Conservation (phyloP, 2,888 invertebrate genomes). For the Oligia strigilis region DNA sequence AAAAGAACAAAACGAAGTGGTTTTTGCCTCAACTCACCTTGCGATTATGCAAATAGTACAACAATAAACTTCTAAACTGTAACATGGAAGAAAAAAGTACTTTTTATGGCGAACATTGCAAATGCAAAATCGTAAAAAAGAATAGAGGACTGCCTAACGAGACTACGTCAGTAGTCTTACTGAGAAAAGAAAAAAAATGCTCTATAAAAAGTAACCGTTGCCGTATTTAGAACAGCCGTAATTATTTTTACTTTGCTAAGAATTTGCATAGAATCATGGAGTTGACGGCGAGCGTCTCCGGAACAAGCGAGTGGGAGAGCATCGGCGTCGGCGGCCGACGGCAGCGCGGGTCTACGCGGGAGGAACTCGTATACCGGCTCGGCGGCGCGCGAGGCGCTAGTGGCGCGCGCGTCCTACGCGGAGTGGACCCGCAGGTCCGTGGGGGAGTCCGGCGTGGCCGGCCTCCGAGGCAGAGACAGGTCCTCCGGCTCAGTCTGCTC, state of each 20-base stretch:
- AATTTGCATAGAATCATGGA: slow-evolving; percentile 64
- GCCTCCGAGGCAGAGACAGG: slow-evolving; percentile 92
- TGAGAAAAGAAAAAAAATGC: slow-evolving; percentile 73
- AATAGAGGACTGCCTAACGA: slow-evolving; percentile 84
- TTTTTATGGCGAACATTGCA: slow-evolving; percentile 84
- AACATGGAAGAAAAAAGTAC: slow-evolving; percentile 82
- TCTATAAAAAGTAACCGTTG: slow-evolving; percentile 72
- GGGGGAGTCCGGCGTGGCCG: slow-evolving; percentile 88
- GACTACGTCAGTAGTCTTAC: slow-evolving; percentile 80
- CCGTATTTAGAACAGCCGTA: slow-evolving; percentile 68
- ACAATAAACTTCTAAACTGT: slow-evolving; percentile 88
- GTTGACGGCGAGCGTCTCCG: slow-evolving; percentile 56
- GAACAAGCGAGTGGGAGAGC: slow-evolving; percentile 60
- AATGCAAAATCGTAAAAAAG: slow-evolving; percentile 81
- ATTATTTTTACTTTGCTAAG: slow-evolving; percentile 60
- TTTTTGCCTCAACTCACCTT: slow-evolving; percentile 86
- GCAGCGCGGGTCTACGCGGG: slow-evolving; percentile 88
- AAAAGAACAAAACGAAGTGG: slow-evolving; percentile 83
- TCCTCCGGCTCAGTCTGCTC: slow-evolving; percentile 98
- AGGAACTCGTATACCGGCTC: slow-evolving; percentile 95
- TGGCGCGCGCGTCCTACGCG: slow-evolving; percentile 81
- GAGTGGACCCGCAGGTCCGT: slow-evolving; percentile 88
- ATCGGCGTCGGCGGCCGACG: slow-evolving; percentile 70
- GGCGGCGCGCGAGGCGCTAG: slow-evolving; percentile 76
- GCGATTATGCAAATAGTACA: slow-evolving; percentile 89